Evolutionary conservation across 2,888 invertebrate species (phyloP).

Genomic region (Labia minor): DNA sequence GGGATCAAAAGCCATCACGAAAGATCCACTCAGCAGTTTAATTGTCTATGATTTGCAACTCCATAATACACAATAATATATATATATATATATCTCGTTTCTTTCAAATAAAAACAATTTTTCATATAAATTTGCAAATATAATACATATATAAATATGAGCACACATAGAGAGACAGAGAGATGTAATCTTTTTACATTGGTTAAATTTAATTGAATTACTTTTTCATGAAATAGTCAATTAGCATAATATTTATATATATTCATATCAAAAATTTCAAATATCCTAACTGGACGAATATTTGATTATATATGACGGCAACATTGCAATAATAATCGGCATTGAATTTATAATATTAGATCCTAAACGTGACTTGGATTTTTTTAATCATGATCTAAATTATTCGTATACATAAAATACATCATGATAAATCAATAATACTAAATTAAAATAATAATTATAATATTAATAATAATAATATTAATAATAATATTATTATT

Average conservation of each 20-base stretch:
- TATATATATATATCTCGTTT: no score
- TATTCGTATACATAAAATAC: not conserved
- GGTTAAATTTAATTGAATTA: constrained; percentile 8
- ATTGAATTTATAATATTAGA: constrained; percentile 4
- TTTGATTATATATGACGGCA: constrained; percentile 5
- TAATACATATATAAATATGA: not conserved
- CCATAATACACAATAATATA: no score
- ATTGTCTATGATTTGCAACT: no score
- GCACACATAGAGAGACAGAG: no score
- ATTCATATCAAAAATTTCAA: not conserved
- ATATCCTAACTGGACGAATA: constrained; percentile 5
- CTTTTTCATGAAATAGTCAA: constrained; percentile 13
- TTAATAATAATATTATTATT: not conserved
- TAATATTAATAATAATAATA: not conserved
- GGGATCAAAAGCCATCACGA: no score
- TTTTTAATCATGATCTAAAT: not conserved
- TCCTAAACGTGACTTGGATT: constrained; percentile 2
- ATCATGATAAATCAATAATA: not conserved
- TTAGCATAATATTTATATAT: constrained; percentile 4
- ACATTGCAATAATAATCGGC: constrained; percentile 1
- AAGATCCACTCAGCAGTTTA: no score
- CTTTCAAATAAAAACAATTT: not conserved
- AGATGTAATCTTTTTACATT: not conserved
- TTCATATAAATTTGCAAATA: not conserved
- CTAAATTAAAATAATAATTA: not conserved